phyloP scores from a whole-genome alignment of 35 echinoderm and acorn worm species.

The Ophioderma brevispina region DNA sequence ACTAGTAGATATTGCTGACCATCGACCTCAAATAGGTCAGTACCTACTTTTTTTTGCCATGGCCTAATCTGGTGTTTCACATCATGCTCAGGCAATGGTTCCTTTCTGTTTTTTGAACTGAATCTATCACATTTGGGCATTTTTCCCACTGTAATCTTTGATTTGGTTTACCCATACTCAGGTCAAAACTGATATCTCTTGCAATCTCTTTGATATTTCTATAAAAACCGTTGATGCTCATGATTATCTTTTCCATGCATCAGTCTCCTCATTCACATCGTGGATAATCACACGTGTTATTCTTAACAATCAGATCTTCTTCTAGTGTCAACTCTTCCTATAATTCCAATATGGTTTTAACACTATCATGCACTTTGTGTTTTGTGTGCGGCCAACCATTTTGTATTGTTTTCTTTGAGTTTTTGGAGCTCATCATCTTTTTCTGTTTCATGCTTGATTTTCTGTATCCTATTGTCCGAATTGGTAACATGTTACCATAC shows the following conservation, averaged over 20 bases:
- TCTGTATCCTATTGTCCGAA: conserved; percentile 7
- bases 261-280: not conserved
- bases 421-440: conserved; percentile 12
- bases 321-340: conserved; percentile 15
- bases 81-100: conserved; percentile 12
- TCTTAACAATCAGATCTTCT: conserved; percentile 26
- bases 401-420: not conserved
- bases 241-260: conserved; percentile 1
- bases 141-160: not conserved
- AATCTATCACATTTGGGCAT: not conserved
- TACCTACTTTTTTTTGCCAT: conserved; percentile 57
- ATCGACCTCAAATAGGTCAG: conserved; percentile 28
- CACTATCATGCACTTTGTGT: not conserved
- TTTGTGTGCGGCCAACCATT: conserved; percentile 31
- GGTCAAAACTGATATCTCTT: not conserved
- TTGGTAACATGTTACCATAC: too few species aligned
- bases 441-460: not conserved
- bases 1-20: conserved; percentile 30
- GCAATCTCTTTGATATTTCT: not conserved
- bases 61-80: conserved; percentile 12
- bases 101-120: not conserved
- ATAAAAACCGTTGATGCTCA: conserved; percentile 17
- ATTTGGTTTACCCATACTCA: not conserved
- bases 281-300: conserved; percentile 14
- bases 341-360: conserved; percentile 28